Conservation (phyloP, 2,888 invertebrate species). For the Phrixothrix hirtus region DNA sequence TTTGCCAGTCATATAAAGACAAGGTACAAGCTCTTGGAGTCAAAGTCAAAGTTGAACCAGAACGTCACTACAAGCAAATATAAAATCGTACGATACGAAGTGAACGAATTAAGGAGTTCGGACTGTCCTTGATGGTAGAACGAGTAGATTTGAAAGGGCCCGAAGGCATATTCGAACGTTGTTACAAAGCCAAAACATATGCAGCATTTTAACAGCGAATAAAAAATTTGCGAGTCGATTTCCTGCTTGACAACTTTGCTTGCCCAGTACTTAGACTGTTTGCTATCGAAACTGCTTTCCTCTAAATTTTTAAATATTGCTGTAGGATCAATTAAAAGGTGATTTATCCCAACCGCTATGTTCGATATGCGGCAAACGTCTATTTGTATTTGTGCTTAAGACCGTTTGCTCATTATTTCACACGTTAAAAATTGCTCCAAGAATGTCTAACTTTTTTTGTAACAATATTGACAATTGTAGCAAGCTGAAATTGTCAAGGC, state of each 20-base stretch:
- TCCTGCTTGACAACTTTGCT: constrained; percentile 32
- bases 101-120: constrained; percentile 20
- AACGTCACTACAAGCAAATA: constrained; percentile 4
- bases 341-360: constrained; percentile 25
- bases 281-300: constrained; percentile 38
- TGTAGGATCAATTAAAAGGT: constrained; percentile 38
- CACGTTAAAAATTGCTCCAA: too few species aligned
- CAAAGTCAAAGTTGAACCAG: too few species aligned
- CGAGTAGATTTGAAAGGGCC: constrained; percentile 19
- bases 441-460: too few species aligned
- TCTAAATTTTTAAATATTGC: constrained; percentile 37
- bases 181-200: constrained; percentile 55
- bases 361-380: constrained; percentile 11
- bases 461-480: too few species aligned
- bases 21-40: too few species aligned
- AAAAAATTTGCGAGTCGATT: constrained; percentile 30
- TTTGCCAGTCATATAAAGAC: too few species aligned
- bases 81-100: constrained; percentile 8
- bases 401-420: too few species aligned
- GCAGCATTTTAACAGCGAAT: constrained; percentile 22
- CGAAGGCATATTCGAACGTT: constrained; percentile 11
- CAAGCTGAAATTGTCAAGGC: too few species aligned
- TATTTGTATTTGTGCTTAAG: too few species aligned
- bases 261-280: constrained; percentile 22
- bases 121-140: constrained; percentile 23